Evolutionary conservation across 2,113 vertebrate genomes (phyloP), one percentile per base, ranked within the genome.

Genomic region (Aegithalos caudatus): DNA sequence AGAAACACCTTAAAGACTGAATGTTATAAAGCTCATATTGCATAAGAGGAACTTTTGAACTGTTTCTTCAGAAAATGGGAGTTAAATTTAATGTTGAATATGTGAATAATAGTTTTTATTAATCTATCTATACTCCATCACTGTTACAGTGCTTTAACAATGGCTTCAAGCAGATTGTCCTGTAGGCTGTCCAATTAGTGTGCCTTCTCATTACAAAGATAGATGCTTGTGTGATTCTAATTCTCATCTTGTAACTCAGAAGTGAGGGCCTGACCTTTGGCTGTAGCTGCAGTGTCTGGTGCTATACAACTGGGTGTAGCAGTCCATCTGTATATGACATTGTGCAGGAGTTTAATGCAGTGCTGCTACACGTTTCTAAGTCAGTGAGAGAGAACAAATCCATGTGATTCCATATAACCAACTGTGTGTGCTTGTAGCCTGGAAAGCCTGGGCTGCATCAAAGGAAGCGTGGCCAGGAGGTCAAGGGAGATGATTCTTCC

Each of bases 341-440:
- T 27, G 35, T 38, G 19, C 48, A 87, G 51, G 22, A 65, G 22
- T 16, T 27, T 28, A 44, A 31, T n/a, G 61, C 65, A 64, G 24
- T 62, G 70, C 56, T 82, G 44, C 29, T 60, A 1, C 25, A 2
- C 0, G 0, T 45, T 14, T 37, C 19, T 53, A 45, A 44, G 24
- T 78, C 23, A 56, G 18, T 8, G 5, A 57, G 45, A 56, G 35
- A 71, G 47, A 65, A 37, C 0, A 0, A 44, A 80, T 65, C 44
- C 19, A 0, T 60, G 0, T 37, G 35, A 51, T 74, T 81, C 51
- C 17, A 1, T 31, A 3, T 14, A 24, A 54, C 8, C 27, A 65
- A 2, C 50, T 33, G 24, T 14, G 23, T 38, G 16, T n/a, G 11
- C 31, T 27, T 42, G 57, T 35, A 56, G 50, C 50, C 25, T 9